Evolutionary conservation across 2,888 invertebrate species (phyloP), one percentile per base, ranked within the genome.

Genomic region (Hyposoter dolosus): DNA sequence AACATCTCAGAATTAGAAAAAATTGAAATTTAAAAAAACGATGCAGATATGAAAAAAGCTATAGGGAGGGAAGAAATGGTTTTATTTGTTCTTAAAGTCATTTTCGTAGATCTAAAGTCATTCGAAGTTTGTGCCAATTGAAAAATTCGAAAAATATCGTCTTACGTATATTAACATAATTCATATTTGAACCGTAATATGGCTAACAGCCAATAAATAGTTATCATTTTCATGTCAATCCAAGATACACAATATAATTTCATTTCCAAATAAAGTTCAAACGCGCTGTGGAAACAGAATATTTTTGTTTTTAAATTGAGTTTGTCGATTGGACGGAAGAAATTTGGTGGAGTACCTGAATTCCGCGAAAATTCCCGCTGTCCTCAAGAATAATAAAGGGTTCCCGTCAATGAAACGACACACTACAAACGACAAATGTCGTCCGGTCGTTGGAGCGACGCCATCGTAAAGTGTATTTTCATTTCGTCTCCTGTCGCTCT

Each of bases 331-430:
- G 88, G 83, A 83, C 86, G 88, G 88, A 88, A 88, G 77, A 82
- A 50, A 80, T 75, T 82, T 82, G 12, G 72, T 78, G 82, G 86
- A 83, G 85, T 88, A 88, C 89, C 88, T 88, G 82, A 88, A 88
- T 88, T 88, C 84, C 71, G 86, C 86, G 86, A 89, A 89, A 90
- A 89, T 75, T 89, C 89, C 89, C 88, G 88, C 85, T 66, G 87
- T 83, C 74, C 74, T 82, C 86, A 82, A 87, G 76, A 89, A 88
- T 89, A 88, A 60, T 60, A 60, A 60, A 89, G 90, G 88, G 89
- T 85, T 86, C 56, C 69, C 88, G 88, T 90, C 85, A 88, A 91
- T 89, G 89, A 88, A 91, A 90, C 88, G 89, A 90, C 90, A 89
- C 84, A 68, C 83, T 63, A 56, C 80, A 87, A 91, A 89, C 88